phyloP scores from a whole-genome alignment of 1,140 invertebrate genomes.

The Bombus fervidus region DNA sequence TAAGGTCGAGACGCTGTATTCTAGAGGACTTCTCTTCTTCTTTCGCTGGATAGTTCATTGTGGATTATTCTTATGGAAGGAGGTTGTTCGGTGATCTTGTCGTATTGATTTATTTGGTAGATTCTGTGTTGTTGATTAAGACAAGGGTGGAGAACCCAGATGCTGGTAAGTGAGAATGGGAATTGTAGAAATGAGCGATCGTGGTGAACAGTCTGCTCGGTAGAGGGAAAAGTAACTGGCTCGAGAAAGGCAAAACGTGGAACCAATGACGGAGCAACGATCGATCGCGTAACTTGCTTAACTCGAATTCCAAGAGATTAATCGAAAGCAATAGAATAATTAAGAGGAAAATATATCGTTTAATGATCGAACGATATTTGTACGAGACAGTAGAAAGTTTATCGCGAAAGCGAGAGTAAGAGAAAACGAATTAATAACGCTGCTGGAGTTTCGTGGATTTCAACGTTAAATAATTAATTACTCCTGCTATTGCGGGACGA shows the following conservation, averaged over 20 bases:
- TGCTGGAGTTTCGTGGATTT: background rate
- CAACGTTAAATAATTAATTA: background rate
- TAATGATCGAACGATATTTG: background rate
- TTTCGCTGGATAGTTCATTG: background rate
- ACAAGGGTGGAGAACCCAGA: background rate
- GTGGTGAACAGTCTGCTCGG: conserved; percentile 13
- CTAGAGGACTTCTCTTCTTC: background rate
- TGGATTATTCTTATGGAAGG: background rate
- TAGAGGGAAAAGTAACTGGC: background rate
- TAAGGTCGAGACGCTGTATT: background rate
- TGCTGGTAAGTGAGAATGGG: background rate
- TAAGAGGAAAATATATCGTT: background rate
- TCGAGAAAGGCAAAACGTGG: background rate
- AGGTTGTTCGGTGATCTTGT: background rate
- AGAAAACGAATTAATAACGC: background rate
- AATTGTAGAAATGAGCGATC: conserved; percentile 12
- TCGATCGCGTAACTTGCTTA: conserved; percentile 7
- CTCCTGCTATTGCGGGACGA: background rate
- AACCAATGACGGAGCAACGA: conserved; percentile 8
- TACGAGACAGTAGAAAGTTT: background rate
- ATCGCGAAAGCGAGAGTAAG: background rate
- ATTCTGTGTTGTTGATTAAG: background rate
- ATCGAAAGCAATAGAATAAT: background rate
- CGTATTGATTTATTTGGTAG: background rate
- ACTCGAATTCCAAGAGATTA: background rate